These are phyloP conservation scores for Drosophila meridionalis DNA, from an alignment of 2,888 invertebrate species.

Conservation along the genomic window DNA sequence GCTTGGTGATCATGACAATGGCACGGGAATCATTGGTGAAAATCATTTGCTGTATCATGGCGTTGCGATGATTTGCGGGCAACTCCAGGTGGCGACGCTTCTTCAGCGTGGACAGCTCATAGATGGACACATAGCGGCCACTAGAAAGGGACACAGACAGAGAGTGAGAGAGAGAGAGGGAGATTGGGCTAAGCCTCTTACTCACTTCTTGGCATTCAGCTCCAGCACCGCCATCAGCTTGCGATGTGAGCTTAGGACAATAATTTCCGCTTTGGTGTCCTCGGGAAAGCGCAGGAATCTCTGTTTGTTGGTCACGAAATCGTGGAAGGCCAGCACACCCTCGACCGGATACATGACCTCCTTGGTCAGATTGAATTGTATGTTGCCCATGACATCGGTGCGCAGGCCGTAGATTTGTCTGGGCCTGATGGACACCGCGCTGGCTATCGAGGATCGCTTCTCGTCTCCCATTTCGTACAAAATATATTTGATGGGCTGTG, in stretches of 20 bases:
- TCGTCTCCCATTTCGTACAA: slow-evolving; percentile 63
- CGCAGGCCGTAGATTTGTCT: slow-evolving; percentile 84
- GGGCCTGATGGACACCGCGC: slow-evolving; percentile 81
- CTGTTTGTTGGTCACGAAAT: slow-evolving; percentile 90
- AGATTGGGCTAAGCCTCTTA: slow-evolving; percentile 25
- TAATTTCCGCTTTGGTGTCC: slow-evolving; percentile 77
- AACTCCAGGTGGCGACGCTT: slow-evolving; percentile 89
- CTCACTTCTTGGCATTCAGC: slow-evolving; percentile 71
- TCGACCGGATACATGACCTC: slow-evolving; percentile 93
- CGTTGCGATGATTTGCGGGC: slow-evolving; percentile 85
- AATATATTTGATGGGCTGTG: slow-evolving; percentile 26
- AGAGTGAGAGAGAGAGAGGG: background rate
- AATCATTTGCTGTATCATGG: slow-evolving; percentile 64
- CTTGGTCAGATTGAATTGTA: slow-evolving; percentile 90
- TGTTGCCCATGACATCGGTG: slow-evolving; percentile 87
- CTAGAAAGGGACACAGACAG: slow-evolving; percentile 26
- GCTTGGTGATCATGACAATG: slow-evolving; percentile 91
- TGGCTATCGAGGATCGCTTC: slow-evolving; percentile 27
- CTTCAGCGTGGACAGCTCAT: slow-evolving; percentile 89
- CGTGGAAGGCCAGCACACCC: slow-evolving; percentile 90
- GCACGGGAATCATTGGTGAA: slow-evolving; percentile 93
- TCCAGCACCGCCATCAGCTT: slow-evolving; percentile 83
- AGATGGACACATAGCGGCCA: slow-evolving; percentile 85
- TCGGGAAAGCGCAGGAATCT: slow-evolving; percentile 87
- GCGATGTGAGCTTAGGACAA: slow-evolving; percentile 82